Evolutionary conservation across 2,113 vertebrate genomes (phyloP).

Genomic region (Puma concolor): DNA sequence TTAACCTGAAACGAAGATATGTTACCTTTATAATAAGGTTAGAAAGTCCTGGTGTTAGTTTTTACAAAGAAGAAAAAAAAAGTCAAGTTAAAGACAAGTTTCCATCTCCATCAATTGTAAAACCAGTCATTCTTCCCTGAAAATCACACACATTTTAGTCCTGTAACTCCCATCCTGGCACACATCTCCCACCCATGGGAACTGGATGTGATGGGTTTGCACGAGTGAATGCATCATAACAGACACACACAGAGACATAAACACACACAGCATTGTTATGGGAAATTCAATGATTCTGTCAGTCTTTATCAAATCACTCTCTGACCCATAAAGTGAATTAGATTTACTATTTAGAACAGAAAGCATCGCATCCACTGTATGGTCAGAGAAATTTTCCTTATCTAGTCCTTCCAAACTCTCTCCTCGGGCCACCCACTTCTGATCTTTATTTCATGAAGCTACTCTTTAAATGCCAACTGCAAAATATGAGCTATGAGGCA

Average conservation of each 20-base stretch:
- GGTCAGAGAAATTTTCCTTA: neutral
- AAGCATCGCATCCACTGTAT: neutral
- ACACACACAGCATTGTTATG: too few species aligned
- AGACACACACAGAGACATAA: rapidly evolving
- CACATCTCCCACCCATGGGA: neutral
- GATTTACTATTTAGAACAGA: neutral
- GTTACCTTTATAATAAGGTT: neutral
- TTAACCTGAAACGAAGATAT: neutral
- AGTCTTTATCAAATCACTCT: neutral
- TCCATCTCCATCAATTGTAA: neutral
- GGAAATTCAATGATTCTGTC: neutral
- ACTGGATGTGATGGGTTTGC: neutral
- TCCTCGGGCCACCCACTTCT: neutral
- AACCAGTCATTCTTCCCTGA: neutral
- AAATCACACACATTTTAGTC: neutral
- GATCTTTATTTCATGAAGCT: neutral
- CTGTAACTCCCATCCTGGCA: neutral
- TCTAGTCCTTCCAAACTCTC: neutral
- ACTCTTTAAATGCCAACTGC: neutral
- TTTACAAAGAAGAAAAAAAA: neutral
- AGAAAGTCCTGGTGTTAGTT: neutral
- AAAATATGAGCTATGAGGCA: neutral
- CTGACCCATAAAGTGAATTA: neutral
- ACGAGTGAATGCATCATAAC: too few species aligned
- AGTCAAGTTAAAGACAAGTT: neutral